Percentiles rank a stretch among this genome's conserved stretches.
phyloP scores from a whole-genome alignment of 2,113 vertebrate species.

The Eira barbara region DNA sequence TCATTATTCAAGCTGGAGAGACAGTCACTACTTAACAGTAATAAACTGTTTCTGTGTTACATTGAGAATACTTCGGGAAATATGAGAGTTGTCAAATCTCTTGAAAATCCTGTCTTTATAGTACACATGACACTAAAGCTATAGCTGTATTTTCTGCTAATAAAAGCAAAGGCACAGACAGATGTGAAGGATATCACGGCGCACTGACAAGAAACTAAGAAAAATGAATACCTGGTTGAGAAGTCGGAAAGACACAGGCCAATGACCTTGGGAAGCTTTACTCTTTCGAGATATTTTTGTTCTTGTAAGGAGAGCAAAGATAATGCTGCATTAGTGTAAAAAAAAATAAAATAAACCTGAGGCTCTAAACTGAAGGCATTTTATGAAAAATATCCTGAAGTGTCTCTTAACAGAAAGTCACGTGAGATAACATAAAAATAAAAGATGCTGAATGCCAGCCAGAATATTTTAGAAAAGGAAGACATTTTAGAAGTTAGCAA shows the following conservation, averaged over 20 bases:
- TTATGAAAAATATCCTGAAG: constrained; percentile 58
- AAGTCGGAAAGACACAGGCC: constrained; percentile 80
- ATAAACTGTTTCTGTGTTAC: constrained; percentile 91
- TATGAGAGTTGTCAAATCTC: constrained; percentile 87
- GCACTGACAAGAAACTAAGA: constrained; percentile 88
- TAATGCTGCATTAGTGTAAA: constrained; percentile 61
- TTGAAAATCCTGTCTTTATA: constrained; percentile 89
- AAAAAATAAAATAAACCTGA: constrained; percentile 63
- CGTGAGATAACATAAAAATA: constrained; percentile 59
- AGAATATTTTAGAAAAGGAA: constrained; percentile 68
- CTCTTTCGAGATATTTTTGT: constrained; percentile 66
- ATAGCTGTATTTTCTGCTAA: constrained; percentile 89
- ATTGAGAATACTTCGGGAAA: constrained; percentile 86
- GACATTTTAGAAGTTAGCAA: constrained; percentile 61
- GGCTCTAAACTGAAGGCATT: constrained; percentile 34
- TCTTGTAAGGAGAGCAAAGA: constrained; percentile 36
- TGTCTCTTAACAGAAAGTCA: constrained; percentile 23
- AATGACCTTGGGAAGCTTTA: constrained; percentile 87
- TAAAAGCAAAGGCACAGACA: constrained; percentile 89
- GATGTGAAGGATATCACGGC: constrained; percentile 85
- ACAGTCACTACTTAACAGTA: constrained; percentile 91
- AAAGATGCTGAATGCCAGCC: constrained; percentile 61
- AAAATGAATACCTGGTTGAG: constrained; percentile 87
- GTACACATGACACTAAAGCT: constrained; percentile 86
- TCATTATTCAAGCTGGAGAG: constrained; percentile 93